Conservation (phyloP, 2,888 invertebrate genomes). For the Drosophila prostipennis region DNA sequence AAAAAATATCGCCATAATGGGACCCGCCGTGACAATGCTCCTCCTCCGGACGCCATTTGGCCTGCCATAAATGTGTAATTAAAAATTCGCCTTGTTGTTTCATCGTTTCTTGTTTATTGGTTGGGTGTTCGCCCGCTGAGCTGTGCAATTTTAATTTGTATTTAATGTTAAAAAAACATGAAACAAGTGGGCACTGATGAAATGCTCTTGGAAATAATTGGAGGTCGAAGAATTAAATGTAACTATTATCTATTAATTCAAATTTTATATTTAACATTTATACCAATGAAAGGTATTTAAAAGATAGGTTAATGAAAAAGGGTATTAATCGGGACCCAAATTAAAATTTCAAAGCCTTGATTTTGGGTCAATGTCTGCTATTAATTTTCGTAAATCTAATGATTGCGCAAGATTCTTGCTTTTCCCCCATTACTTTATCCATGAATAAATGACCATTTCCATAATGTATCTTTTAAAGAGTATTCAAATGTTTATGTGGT, state of each 20-base stretch:
- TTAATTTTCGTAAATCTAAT: no score
- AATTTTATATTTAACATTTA: not conserved
- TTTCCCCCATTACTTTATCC: no score
- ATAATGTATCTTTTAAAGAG: constrained; percentile 22
- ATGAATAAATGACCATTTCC: not conserved
- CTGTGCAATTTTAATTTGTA: constrained; percentile 58
- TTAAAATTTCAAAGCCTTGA: no score
- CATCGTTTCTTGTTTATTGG: constrained; percentile 11
- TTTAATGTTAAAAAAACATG: constrained; percentile 26
- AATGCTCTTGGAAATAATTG: constrained; percentile 17
- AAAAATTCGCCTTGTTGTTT: constrained; percentile 56
- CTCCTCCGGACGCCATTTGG: constrained; percentile 16
- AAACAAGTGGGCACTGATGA: not conserved
- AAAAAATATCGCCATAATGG: constrained; percentile 27
- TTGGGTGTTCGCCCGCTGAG: constrained; percentile 13
- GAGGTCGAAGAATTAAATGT: not conserved
- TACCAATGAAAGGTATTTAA: not conserved
- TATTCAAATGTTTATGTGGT: constrained; percentile 25
- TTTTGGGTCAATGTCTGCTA: no score
- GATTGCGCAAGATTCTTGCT: no score
- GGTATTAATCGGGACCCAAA: no score
- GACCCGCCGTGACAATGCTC: constrained; percentile 24
- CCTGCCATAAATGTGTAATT: constrained; percentile 69
- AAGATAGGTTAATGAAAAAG: not conserved
- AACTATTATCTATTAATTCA: not conserved